Evolutionary conservation across 2,888 invertebrate genomes (phyloP), one percentile per base, ranked within the genome.

Genomic region (Microchrysa polita): DNA sequence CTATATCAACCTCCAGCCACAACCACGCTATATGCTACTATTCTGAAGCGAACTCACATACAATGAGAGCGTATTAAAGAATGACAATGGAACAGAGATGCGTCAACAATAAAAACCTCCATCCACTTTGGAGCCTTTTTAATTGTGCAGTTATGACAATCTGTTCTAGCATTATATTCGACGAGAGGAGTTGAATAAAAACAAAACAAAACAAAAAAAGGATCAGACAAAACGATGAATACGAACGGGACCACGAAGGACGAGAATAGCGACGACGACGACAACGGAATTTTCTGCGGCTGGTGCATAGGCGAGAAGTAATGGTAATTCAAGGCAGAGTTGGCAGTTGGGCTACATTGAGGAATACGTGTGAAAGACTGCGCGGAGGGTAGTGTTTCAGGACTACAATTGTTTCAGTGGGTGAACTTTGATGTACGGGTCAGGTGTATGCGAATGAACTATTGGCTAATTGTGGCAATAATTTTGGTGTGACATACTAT

Each of bases 91-190:
- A 40, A 40, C 57, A 65, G 42, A 18, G 65, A 42, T 12, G 48
- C 65, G 44, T 40, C 40, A 69, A 69, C 52, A 69, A 69, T 69
- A 69, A 69, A n/a, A 69, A 55, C 69, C 69, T 34, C 69, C 69
- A 69, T 69, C 69, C 69, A 57, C 48, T 57, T 57, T 72, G 22
- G 59, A 72, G 72, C 60, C 72, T 61, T 72, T 72, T 72, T 72
- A 72, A 72, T 72, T 72, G 72, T 72, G 60, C 61, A 72, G 72
- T 72, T 72, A 72, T 72, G 72, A 59, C 72, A 72, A 72, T 59
- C 72, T 72, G 72, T 60, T 72, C 60, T 72, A 48, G 60, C 27
- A 44, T 60, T 60, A n/a, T n/a, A 67, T 67, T 67, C 67, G 20
- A 48, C 48, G 27, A 34, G 4, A 34, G 27, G 27, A 34, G 27